A percentile compares a stretch with the other conserved stretches of the same genome.
These are phyloP conservation scores for Speoplatyrhinus poulsoni DNA, from an alignment of 2,113 vertebrate species.

Conservation along the genomic window DNA sequence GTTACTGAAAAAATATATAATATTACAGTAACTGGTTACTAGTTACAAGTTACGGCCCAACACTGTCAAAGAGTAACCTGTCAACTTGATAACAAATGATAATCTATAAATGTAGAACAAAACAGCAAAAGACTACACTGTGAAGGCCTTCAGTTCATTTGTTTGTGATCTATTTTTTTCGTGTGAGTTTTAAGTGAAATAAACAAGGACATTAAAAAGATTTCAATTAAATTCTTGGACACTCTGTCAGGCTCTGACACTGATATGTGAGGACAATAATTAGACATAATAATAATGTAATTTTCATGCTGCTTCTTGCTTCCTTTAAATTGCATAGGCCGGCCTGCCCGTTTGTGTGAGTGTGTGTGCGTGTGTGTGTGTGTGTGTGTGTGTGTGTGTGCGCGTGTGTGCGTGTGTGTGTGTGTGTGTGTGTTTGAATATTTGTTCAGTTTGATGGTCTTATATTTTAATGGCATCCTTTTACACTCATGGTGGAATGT, in stretches of 20 bases:
- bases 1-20: no score
- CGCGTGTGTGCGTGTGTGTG: conserved; percentile 1
- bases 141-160: no score
- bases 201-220: conserved; percentile 29
- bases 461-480: not conserved
- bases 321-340: not conserved
- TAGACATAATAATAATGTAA: conserved; percentile 38
- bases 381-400: not conserved
- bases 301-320: conserved; percentile 18
- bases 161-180: no score
- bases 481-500: not conserved
- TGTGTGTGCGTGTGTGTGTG: not conserved
- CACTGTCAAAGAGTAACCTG: no score
- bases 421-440: not conserved
- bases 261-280: conserved; percentile 9
- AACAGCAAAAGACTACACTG: no score
- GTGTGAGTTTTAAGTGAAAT: no score
- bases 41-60: no score
- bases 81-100: no score
- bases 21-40: no score
- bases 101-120: no score
- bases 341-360: not conserved
- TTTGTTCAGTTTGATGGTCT: not conserved
- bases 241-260: conserved; percentile 16
- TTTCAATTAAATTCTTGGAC: conserved; percentile 2